A percentile compares a stretch with the other conserved stretches of the same genome.
Conservation (phyloP, 2,113 vertebrate genomes). For the Tragelaphus imberbis region DNA sequence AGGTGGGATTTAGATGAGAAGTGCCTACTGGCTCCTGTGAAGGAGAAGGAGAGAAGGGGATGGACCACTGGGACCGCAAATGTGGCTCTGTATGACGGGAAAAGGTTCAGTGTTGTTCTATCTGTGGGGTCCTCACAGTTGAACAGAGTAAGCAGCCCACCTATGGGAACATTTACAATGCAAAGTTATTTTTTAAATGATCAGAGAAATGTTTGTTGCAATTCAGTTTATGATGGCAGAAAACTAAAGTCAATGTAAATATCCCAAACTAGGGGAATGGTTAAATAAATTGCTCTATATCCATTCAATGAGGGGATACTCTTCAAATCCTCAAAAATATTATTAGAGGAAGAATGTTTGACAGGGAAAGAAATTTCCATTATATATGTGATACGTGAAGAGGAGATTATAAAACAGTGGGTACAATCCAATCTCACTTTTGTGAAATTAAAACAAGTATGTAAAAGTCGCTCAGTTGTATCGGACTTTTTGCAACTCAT, state of each 20-base stretch:
- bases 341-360: background rate
- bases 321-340: background rate
- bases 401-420: background rate
- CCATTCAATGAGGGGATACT: background rate
- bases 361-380: background rate
- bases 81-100: background rate
- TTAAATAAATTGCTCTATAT: background rate
- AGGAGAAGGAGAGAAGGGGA: background rate
- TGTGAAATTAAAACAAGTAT: background rate
- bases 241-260: background rate
- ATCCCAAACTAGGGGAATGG: background rate
- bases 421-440: background rate
- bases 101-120: background rate
- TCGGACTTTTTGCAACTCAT: background rate
- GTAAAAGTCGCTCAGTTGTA: background rate
- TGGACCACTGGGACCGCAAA: fast-evolving
- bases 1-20: background rate
- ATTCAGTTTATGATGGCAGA: background rate
- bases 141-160: background rate
- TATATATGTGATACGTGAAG: background rate
- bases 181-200: background rate
- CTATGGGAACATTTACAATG: background rate
- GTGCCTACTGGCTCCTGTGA: background rate
- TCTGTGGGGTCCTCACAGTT: background rate
- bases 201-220: background rate